Conservation (phyloP, 1,140 invertebrate species). For the Eumeta japonica region DNA sequence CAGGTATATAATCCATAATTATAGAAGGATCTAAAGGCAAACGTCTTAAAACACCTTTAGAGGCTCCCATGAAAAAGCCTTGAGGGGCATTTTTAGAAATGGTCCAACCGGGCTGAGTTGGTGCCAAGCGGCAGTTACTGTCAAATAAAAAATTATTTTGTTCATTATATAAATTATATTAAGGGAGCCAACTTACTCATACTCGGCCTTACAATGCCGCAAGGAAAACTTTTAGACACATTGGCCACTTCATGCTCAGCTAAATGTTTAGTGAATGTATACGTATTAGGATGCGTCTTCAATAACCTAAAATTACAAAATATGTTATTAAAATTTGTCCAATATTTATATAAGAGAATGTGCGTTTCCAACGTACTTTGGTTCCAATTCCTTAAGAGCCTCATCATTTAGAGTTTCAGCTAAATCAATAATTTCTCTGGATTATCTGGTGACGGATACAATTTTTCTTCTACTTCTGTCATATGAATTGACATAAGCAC, state of each 20-base stretch:
- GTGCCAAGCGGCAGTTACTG: constrained; percentile 87
- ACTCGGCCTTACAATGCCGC: constrained; percentile 90
- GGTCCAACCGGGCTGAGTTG: constrained; percentile 93
- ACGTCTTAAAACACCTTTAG: constrained; percentile 57
- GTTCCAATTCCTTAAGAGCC: constrained; percentile 65
- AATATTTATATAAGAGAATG: no score
- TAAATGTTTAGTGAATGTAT: constrained; percentile 90
- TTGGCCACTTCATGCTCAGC: constrained; percentile 84
- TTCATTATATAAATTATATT: neutral
- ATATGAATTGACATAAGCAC: constrained; percentile 86
- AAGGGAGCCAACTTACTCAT: constrained; percentile 73
- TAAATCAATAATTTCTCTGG: constrained; percentile 81
- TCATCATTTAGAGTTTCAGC: constrained; percentile 69
- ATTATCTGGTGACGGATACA: constrained; percentile 83
- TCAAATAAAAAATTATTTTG: constrained; percentile 18
- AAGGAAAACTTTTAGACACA: constrained; percentile 67
- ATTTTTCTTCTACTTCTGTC: constrained; percentile 67
- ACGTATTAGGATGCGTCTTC: constrained; percentile 82
- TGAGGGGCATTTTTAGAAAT: constrained; percentile 96
- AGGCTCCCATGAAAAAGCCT: constrained; percentile 93
- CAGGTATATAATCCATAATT: constrained; percentile 82
- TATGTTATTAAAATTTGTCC: no score
- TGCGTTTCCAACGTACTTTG: constrained; percentile 69
- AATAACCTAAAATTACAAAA: constrained; percentile 63
- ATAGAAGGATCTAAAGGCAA: neutral